Conservation (phyloP, 2,888 invertebrate species). For the Ophonus ardosiacus region DNA sequence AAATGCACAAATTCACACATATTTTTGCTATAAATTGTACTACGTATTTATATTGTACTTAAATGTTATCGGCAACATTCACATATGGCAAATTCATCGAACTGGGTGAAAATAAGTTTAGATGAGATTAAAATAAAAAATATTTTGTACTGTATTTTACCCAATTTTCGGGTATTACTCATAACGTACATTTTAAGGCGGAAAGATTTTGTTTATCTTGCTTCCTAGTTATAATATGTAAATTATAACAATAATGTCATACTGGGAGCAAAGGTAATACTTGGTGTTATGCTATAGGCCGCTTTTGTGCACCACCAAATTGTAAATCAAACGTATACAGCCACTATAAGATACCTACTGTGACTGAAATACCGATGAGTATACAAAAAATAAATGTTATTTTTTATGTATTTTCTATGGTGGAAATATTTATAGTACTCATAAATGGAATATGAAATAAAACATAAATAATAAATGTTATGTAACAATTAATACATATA, state of each 20-base stretch:
- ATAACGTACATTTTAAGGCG: not conserved
- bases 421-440: not conserved
- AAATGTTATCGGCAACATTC: not conserved
- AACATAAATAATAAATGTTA: not conserved
- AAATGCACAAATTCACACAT: not conserved
- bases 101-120: not conserved
- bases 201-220: not conserved
- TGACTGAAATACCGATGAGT: not conserved
- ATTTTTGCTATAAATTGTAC: not conserved
- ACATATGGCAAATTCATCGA: not conserved
- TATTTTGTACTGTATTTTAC: not conserved
- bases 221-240: not conserved
- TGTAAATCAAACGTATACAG: not conserved
- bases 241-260: not conserved
- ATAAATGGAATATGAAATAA: not conserved
- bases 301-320: not conserved
- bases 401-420: not conserved
- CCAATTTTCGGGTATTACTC: not conserved
- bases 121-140: not conserved
- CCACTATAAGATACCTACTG: not conserved
- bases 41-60: not conserved
- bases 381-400: not conserved
- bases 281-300: not conserved
- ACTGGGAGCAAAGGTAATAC: not conserved
- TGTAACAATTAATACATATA: not conserved